These are phyloP conservation scores for Orchestia grillus DNA, from an alignment of 1,140 invertebrate genomes.

Conservation along the genomic window DNA sequence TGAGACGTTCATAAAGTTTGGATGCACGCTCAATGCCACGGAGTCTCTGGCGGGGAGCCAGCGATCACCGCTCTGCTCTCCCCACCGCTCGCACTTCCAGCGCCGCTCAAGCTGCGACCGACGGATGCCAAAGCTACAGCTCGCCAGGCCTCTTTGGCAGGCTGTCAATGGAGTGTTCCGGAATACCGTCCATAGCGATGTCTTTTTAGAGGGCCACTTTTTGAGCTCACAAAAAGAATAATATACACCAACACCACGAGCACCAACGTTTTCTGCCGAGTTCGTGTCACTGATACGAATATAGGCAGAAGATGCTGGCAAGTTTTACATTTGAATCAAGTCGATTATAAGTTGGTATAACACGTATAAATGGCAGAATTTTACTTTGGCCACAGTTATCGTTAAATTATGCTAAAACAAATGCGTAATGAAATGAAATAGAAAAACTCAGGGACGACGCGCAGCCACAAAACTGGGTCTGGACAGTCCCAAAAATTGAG, in stretches of 20 bases:
- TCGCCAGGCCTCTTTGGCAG: background rate
- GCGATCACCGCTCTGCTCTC: background rate
- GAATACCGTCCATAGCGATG: background rate
- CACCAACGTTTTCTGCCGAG: background rate
- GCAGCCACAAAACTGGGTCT: no score
- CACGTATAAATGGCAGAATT: background rate
- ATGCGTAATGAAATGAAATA: no score
- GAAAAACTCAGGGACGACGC: no score
- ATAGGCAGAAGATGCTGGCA: background rate
- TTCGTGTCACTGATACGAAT: background rate
- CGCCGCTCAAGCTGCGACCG: background rate
- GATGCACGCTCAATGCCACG: slow-evolving; percentile 5
- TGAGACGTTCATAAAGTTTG: slow-evolving; percentile 46
- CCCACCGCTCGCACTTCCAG: background rate
- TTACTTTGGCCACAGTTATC: background rate
- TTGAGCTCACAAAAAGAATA: background rate
- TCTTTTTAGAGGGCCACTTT: background rate
- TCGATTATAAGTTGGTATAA: background rate
- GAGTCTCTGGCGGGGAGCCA: slow-evolving; percentile 2
- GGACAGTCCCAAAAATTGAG: no score
- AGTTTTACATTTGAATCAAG: background rate
- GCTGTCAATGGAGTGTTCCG: background rate
- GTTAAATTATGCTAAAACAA: background rate
- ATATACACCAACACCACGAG: background rate
- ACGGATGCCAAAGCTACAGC: background rate